Evolutionary conservation across 2,888 invertebrate genomes (phyloP).

Genomic region (Bhutanitis thaidina): DNA sequence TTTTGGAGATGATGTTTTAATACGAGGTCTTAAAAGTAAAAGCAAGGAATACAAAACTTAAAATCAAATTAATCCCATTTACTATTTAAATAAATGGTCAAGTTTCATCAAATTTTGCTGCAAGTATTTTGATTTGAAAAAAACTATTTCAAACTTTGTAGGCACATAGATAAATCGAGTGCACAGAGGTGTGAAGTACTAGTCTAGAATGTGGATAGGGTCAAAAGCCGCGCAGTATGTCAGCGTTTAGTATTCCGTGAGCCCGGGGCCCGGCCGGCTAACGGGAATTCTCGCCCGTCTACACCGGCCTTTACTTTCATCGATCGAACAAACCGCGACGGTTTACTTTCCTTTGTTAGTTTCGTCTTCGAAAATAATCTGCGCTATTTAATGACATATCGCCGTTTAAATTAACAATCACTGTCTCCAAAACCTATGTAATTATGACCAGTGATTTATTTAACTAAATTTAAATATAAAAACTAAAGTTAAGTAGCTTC

Average conservation of each 20-base stretch:
- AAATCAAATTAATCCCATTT: too few relatives aligned
- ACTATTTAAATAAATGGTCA: too few relatives aligned
- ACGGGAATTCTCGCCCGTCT: constrained; percentile 66
- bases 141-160: background rate
- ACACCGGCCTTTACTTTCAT: constrained; percentile 77
- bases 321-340: constrained; percentile 70
- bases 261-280: constrained; percentile 66
- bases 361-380: constrained; percentile 47
- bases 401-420: background rate
- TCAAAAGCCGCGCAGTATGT: constrained; percentile 79
- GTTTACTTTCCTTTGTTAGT: constrained; percentile 79
- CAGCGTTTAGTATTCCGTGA: constrained; percentile 78
- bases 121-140: too few relatives aligned
- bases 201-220: constrained; percentile 77
- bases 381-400: constrained; percentile 30
- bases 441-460: too few relatives aligned
- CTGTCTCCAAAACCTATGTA: too few relatives aligned
- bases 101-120: too few relatives aligned
- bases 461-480: too few relatives aligned
- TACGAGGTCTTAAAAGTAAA: too few relatives aligned
- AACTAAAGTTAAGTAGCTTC: too few relatives aligned
- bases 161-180: constrained; percentile 41
- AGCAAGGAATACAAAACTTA: too few relatives aligned
- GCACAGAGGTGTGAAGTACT: constrained; percentile 65
- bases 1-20: too few relatives aligned